These are phyloP conservation scores for Phrynocephalus guinanensis DNA, from an alignment of 2,797 vertebrate genomes.

Conservation along the genomic window DNA sequence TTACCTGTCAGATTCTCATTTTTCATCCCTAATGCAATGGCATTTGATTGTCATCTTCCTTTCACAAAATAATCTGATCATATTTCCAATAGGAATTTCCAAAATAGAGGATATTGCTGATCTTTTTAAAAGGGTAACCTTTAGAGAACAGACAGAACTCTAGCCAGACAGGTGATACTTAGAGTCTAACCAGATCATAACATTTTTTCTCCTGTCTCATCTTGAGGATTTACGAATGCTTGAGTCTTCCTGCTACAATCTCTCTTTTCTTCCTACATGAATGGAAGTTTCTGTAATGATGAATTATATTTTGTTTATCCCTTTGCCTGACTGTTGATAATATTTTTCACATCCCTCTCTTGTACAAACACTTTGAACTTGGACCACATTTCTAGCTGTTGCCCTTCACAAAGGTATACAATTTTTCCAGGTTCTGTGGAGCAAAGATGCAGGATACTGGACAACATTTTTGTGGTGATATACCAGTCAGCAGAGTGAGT, in stretches of 20 bases:
- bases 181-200: neutral
- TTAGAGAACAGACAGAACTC: neutral
- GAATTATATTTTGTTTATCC: neutral
- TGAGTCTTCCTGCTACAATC: neutral
- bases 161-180: neutral
- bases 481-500: neutral
- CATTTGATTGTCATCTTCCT: neutral
- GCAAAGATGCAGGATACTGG: neutral
- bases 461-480: neutral
- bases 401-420: too few relatives aligned
- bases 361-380: neutral
- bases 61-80: neutral
- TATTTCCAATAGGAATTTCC: neutral
- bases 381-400: neutral
- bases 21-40: neutral
- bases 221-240: neutral
- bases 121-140: neutral
- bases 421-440: neutral
- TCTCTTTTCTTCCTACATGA: neutral
- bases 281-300: neutral
- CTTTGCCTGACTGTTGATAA: neutral
- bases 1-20: neutral
- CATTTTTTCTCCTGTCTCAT: neutral
- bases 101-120: neutral
- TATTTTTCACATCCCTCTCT: neutral